These are phyloP conservation scores for Zaprionus inermis DNA, from an alignment of 1,140 invertebrate genomes.

Conservation along the genomic window DNA sequence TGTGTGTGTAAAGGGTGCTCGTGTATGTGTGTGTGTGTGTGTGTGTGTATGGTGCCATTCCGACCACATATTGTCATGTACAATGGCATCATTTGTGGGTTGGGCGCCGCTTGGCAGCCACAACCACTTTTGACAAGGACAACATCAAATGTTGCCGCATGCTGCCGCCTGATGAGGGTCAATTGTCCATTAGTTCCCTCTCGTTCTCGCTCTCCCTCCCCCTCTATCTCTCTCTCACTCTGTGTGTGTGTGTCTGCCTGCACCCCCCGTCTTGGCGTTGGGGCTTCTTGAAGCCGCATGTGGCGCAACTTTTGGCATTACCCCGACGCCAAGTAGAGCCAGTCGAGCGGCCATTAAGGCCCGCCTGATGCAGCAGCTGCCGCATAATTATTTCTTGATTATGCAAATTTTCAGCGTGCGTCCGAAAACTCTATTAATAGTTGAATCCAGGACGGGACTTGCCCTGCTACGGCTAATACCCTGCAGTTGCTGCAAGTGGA, in stretches of 20 bases:
- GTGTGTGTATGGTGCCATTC: conserved; percentile 26
- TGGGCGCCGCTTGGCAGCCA: conserved; percentile 31
- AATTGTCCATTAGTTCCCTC: conserved; percentile 74
- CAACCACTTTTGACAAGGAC: conserved; percentile 52
- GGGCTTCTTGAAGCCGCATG: conserved; percentile 51
- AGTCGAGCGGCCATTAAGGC: conserved; percentile 36
- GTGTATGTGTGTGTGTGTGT: conserved; percentile 6
- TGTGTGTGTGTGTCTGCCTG: too few relatives aligned
- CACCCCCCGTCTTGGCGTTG: neutral
- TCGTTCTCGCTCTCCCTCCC: neutral
- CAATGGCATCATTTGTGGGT: conserved; percentile 78
- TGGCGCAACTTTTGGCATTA: conserved; percentile 70
- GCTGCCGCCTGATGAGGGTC: conserved; percentile 77
- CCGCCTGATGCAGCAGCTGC: conserved; percentile 49
- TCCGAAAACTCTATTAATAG: conserved; percentile 67
- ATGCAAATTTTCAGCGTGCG: conserved; percentile 62
- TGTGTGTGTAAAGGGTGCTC: neutral
- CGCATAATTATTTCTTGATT: conserved; percentile 82
- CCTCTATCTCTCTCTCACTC: neutral
- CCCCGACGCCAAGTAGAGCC: conserved; percentile 6
- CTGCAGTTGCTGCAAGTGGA: neutral
- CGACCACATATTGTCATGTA: conserved; percentile 77
- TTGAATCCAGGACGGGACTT: conserved; percentile 6
- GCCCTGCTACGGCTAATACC: neutral
- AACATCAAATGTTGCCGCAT: conserved; percentile 77